A percentile compares a stretch with the other conserved stretches of the same genome.
Conservation (phyloP, 2,113 vertebrate genomes). For the Aspiorhynchus laticeps region DNA sequence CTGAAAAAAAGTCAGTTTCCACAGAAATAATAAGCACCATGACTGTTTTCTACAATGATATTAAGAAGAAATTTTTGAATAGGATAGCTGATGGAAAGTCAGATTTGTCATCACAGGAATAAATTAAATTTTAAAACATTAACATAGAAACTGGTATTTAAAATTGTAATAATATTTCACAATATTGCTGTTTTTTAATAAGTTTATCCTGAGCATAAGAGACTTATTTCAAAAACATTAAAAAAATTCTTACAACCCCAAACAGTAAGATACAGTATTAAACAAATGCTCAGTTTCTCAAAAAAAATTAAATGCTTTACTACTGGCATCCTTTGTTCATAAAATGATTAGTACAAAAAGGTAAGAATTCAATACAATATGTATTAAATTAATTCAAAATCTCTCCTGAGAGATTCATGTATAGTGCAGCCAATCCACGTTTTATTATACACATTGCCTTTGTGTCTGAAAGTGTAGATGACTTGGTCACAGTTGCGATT, state of each 20-base stretch:
- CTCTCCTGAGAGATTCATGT: background rate
- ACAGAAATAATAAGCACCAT: background rate
- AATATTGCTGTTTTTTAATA: background rate
- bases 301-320: background rate
- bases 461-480: background rate
- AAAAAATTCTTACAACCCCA: background rate
- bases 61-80: background rate
- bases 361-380: background rate
- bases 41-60: background rate
- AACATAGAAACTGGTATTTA: background rate
- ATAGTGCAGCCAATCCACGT: background rate
- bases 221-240: background rate
- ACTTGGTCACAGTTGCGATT: background rate
- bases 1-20: too few relatives aligned
- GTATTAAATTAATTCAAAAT: background rate
- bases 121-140: background rate
- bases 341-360: background rate
- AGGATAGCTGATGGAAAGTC: background rate
- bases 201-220: background rate
- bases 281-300: background rate
- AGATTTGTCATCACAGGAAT: background rate
- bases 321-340: background rate
- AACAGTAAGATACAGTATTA: background rate
- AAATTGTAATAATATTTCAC: background rate
- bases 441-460: background rate